A percentile compares a stretch with the other conserved stretches of the same genome.
These are phyloP conservation scores for Gymnothorax javanicus DNA, from an alignment of 2,797 vertebrate genomes.

Conservation along the genomic window DNA sequence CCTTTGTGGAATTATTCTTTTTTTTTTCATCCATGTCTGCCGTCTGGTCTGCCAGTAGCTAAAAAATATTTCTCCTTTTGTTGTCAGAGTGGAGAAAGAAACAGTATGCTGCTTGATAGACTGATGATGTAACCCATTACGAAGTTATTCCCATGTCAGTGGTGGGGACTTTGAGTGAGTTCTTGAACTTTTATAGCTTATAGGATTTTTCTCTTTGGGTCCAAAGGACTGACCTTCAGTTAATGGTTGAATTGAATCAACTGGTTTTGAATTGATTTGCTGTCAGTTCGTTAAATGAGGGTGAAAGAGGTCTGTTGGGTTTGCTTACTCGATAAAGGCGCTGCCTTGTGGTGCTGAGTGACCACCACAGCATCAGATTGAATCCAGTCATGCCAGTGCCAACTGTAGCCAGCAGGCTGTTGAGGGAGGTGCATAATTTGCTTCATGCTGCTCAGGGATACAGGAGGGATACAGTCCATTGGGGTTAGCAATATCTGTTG, in stretches of 20 bases:
- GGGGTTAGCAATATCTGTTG: too few relatives aligned
- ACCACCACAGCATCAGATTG: too few relatives aligned
- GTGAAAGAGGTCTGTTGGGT: too few relatives aligned
- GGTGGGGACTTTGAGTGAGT: background rate
- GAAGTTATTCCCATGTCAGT: background rate
- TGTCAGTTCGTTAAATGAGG: too few relatives aligned
- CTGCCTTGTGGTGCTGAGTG: too few relatives aligned
- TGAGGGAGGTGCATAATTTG: too few relatives aligned
- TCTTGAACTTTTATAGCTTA: background rate
- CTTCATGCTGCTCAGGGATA: too few relatives aligned
- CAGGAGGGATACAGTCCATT: too few relatives aligned
- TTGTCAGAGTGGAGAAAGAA: background rate
- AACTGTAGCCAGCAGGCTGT: too few relatives aligned
- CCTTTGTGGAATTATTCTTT: background rate
- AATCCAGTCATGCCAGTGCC: too few relatives aligned
- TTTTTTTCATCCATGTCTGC: background rate
- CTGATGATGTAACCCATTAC: background rate
- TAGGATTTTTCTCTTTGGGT: background rate
- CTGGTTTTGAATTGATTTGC: too few relatives aligned
- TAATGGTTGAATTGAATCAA: background rate
- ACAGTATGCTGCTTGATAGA: background rate
- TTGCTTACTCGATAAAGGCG: too few relatives aligned
- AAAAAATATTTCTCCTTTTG: background rate
- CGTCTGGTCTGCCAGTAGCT: background rate
- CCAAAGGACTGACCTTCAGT: background rate